Base-by-base conservation (phyloP, 2,113 vertebrate genomes). In the Myotis davidii region DNA sequence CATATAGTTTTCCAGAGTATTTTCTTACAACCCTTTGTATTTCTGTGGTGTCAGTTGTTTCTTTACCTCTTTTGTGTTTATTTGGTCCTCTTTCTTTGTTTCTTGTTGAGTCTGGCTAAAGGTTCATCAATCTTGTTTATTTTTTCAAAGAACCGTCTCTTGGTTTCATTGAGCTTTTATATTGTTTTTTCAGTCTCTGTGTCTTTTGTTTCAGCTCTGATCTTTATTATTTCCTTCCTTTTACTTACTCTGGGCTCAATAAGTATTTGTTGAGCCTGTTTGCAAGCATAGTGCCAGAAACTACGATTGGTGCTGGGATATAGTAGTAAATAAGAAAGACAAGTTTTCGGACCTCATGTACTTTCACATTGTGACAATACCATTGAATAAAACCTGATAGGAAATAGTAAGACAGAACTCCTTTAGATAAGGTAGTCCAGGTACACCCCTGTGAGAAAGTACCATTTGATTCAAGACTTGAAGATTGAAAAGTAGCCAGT, bases 371-470 rank as follows among this genome's bases (percentile, higher is more conserved):
- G 18, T 79, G 34, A 79, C 48, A 37, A 76, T 34, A 84, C 27
- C 45, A 65, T 29, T 92, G 81, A 85, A 92, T 21, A 91, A 96
- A 94, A 61, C 2, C 21, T 89, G 50, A 91, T 69, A 59, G 20
- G 90, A 91, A 88, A 65, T 34, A 92, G 59, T 56, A 82, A 84
- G 29, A 93, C 39, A 17, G 14, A 77, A 54, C 20, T 67, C 8
- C 3, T 89, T 83, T 82, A 85, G 64, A 23, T 74, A 56, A 2
- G 3, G 32, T 72, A 86, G 10, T 83, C 32, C 70, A 11, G 23
- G 32, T 94, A 84, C 2, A 70, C 6, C n/a, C 87, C 39, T 86
- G 50, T 70, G 70, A 78, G 18, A 32, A 84, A 11, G 2, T 54
- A 79, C 27, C 3, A 59, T 77, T 93, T 94, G 18, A 87, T 84